Conservation (phyloP, 2,888 invertebrate genomes). For the Meandrusa payeni region DNA sequence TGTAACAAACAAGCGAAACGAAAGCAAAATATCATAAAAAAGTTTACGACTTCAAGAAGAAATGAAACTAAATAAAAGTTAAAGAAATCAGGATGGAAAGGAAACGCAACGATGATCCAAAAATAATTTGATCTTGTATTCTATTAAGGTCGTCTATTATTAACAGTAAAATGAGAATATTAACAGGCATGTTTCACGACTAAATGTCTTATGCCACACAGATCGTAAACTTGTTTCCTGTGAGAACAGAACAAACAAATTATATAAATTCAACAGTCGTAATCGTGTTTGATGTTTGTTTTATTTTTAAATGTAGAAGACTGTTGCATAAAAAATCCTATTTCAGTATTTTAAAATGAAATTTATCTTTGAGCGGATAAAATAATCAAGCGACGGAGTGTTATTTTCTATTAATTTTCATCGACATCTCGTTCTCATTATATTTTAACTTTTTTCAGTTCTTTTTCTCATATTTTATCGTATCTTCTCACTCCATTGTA, state of each 20-base stretch:
- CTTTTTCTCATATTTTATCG: too few species aligned
- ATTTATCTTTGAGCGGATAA: too few species aligned
- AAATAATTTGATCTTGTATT: constrained; percentile 31
- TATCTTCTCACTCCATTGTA: too few species aligned
- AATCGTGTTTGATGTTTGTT: neutral
- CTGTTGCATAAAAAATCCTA: too few species aligned
- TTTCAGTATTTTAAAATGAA: too few species aligned
- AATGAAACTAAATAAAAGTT: constrained; percentile 19
- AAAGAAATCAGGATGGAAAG: constrained; percentile 20
- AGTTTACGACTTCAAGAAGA: constrained; percentile 16
- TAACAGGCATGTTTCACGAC: constrained; percentile 11
- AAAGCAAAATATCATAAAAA: constrained; percentile 21
- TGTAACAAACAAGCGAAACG: constrained; percentile 11
- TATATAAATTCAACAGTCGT: constrained; percentile 3
- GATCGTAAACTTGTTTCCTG: constrained; percentile 13
- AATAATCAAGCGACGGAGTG: too few species aligned
- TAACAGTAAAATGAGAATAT: constrained; percentile 2
- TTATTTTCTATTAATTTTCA: too few species aligned
- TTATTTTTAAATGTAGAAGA: neutral
- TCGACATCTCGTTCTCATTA: too few species aligned
- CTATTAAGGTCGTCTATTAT: neutral
- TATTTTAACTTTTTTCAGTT: too few species aligned
- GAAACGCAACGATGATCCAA: constrained; percentile 18
- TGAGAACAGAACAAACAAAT: neutral
- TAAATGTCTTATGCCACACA: neutral